phyloP scores from a whole-genome alignment of 2,888 invertebrate species.

The Cerastis leucographa region DNA sequence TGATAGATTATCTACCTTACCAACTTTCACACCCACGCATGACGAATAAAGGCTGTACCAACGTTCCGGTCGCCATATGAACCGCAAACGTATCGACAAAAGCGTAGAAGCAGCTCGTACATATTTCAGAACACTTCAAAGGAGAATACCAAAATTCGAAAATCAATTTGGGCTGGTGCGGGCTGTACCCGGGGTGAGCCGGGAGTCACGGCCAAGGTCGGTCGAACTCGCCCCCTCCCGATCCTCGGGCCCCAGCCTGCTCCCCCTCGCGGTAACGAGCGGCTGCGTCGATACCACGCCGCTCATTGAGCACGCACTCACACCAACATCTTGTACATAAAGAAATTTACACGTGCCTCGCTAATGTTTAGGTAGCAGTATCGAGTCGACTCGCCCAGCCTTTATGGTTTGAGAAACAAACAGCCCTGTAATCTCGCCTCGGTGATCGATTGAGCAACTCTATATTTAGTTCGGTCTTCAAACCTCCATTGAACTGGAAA shows the following conservation, averaged over 20 bases:
- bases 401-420: slow-evolving; percentile 66
- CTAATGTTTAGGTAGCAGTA: slow-evolving; percentile 61
- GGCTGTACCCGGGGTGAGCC: slow-evolving; percentile 75
- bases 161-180: slow-evolving; percentile 83
- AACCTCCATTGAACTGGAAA: slow-evolving; percentile 58
- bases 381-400: slow-evolving; percentile 35
- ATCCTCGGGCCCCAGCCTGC: slow-evolving; percentile 32
- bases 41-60: slow-evolving; percentile 27
- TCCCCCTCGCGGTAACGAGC: slow-evolving; percentile 64
- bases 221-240: slow-evolving; percentile 69
- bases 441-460: slow-evolving; percentile 66
- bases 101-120: slow-evolving; percentile 15
- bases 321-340: slow-evolving; percentile 55
- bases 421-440: slow-evolving; percentile 61
- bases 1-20: slow-evolving; percentile 34
- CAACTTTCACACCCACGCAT: slow-evolving; percentile 43
- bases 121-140: slow-evolving; percentile 67
- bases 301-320: slow-evolving; percentile 80
- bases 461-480: slow-evolving; percentile 53
- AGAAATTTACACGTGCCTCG: slow-evolving; percentile 68
- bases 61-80: slow-evolving; percentile 21
- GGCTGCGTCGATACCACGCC: slow-evolving; percentile 76
- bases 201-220: slow-evolving; percentile 90
- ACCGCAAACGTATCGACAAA: slow-evolving; percentile 34
- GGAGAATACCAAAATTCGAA: slow-evolving; percentile 78